These are phyloP conservation scores for Hemiscyllium ocellatum DNA, from an alignment of 2,113 vertebrate genomes.

Conservation along the genomic window DNA sequence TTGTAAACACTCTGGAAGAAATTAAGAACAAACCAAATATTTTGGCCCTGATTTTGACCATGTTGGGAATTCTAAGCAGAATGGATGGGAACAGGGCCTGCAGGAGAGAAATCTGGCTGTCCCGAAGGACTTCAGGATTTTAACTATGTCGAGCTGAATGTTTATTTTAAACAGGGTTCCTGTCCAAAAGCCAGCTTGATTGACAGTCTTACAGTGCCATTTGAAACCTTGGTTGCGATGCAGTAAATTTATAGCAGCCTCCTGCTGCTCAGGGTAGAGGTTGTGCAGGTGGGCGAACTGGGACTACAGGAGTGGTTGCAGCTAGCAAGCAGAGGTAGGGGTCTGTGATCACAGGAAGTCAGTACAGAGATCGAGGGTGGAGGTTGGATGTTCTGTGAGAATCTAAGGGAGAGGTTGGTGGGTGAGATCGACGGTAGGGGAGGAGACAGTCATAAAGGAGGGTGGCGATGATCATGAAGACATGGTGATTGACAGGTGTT, in stretches of 20 bases:
- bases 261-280: background rate
- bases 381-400: background rate
- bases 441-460: background rate
- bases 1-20: background rate
- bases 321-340: background rate
- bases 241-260: background rate
- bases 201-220: background rate
- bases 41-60: background rate
- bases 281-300: fast-evolving
- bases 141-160: background rate
- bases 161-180: background rate
- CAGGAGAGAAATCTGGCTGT: background rate
- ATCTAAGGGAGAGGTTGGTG: background rate
- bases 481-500: background rate
- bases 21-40: background rate
- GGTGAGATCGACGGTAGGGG: background rate
- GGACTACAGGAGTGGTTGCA: background rate
- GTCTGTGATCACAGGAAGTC: background rate
- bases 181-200: background rate
- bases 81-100: background rate
- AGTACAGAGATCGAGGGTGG: background rate
- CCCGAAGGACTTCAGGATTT: background rate
- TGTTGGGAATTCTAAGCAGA: background rate
- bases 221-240: background rate
- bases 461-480: background rate